Percentiles rank a stretch among this genome's conserved stretches.
Evolutionary conservation across 2,888 invertebrate species (phyloP).

Genomic region (Oscheius onirici): DNA sequence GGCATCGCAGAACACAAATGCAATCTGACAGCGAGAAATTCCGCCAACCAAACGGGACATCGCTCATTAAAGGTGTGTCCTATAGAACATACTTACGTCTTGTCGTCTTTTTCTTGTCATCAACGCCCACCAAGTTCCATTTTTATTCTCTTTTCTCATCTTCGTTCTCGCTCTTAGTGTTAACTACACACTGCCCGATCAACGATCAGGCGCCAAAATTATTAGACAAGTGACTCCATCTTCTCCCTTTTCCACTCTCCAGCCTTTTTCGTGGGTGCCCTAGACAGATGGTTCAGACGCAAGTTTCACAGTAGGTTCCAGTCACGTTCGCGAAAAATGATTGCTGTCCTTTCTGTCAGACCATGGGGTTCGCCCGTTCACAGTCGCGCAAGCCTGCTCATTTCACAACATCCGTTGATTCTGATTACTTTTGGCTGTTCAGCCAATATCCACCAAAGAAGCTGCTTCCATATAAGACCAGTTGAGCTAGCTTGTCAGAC

Average conservation of each 20-base stretch:
- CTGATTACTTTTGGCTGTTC: too few species aligned
- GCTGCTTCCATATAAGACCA: too few species aligned
- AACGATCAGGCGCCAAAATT: neutral
- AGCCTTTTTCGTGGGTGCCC: neutral
- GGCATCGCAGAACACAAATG: slow-evolving; percentile 8
- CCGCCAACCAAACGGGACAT: neutral
- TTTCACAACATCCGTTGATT: too few species aligned
- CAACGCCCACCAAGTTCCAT: neutral
- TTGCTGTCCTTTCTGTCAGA: too few species aligned
- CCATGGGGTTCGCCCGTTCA: too few species aligned
- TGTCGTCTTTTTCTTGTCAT: neutral
- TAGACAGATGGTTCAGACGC: neutral
- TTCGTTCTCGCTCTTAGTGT: neutral
- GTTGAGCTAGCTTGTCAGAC: too few species aligned
- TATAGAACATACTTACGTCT: neutral
- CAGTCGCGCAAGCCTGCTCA: too few species aligned
- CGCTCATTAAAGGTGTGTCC: slow-evolving; percentile 24
- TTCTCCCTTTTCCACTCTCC: neutral
- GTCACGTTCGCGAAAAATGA: too few species aligned
- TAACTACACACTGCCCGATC: neutral
- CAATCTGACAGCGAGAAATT: slow-evolving; percentile 28
- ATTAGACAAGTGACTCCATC: neutral
- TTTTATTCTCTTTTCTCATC: neutral
- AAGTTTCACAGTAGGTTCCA: neutral
- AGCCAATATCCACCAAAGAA: too few species aligned